These are phyloP conservation scores for Muscicapa comitata DNA, from an alignment of 2,797 vertebrate species.

Conservation along the genomic window DNA sequence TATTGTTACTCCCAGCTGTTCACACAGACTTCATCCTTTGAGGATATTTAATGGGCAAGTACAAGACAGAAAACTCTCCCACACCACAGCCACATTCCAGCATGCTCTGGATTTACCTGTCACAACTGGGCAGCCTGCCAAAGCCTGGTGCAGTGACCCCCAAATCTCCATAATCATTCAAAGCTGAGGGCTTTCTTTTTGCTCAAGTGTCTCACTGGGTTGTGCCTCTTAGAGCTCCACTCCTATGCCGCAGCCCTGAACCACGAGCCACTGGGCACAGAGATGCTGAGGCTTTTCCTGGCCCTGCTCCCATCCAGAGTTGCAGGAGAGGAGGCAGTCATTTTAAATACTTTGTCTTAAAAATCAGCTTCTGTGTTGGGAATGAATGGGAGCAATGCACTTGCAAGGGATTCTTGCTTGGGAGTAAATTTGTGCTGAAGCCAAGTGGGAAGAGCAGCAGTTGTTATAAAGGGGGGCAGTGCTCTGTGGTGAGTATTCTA, in stretches of 20 bases:
- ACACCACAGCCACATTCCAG: neutral
- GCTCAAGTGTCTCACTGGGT: neutral
- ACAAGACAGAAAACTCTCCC: neutral
- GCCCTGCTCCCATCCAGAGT: rapidly evolving
- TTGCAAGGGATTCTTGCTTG: neutral
- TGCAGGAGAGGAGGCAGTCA: neutral
- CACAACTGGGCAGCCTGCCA: neutral
- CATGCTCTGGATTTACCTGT: neutral
- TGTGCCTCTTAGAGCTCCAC: neutral
- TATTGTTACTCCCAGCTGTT: constrained; percentile 29
- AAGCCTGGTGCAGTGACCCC: neutral
- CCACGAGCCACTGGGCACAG: neutral
- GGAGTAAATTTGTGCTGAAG: neutral
- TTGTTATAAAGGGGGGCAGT: rapidly evolving
- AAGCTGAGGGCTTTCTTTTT: neutral
- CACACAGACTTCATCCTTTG: neutral
- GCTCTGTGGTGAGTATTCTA: neutral
- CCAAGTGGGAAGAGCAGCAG: neutral
- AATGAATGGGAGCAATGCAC: neutral
- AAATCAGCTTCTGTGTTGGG: neutral
- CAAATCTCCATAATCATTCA: neutral
- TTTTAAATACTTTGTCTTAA: neutral
- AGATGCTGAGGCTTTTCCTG: neutral
- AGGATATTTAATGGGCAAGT: neutral
- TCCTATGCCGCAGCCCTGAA: neutral